phyloP scores from a whole-genome alignment of 2,113 vertebrate genomes.

The Strix uralensis region DNA sequence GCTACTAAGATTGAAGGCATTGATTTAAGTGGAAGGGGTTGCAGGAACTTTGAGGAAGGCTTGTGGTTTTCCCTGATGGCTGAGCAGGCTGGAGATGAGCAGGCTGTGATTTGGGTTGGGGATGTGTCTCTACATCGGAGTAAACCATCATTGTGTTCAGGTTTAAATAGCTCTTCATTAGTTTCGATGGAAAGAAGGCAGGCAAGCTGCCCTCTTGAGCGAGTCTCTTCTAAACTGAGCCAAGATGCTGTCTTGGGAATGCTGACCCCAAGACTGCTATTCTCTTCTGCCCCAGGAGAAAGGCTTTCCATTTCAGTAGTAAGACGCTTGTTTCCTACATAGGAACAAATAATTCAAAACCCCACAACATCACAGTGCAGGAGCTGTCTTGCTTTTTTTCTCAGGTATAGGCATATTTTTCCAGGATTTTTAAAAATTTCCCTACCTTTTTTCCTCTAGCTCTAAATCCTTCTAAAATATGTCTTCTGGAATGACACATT shows the following conservation, averaged over 20 bases:
- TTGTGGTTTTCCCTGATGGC: not conserved
- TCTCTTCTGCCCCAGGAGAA: not conserved
- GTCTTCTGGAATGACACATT: not conserved
- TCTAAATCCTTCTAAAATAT: not conserved
- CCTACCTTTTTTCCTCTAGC: not conserved
- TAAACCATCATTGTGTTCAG: accelerated
- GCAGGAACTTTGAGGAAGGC: not conserved
- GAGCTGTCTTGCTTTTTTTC: not conserved
- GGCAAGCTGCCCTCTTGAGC: not conserved
- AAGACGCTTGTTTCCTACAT: not conserved
- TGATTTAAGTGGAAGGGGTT: not conserved
- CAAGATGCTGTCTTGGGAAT: not conserved
- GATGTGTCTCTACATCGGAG: not conserved
- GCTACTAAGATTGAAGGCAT: not conserved
- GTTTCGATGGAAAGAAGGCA: not conserved
- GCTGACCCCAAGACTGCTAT: not conserved
- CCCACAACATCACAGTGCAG: not conserved
- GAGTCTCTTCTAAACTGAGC: not conserved
- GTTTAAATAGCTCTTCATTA: not conserved
- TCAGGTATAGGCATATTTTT: not conserved
- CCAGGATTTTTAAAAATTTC: not conserved
- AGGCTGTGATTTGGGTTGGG: not conserved
- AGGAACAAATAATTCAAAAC: not conserved
- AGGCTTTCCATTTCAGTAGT: not conserved
- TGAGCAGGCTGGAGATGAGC: not conserved